phyloP scores from a whole-genome alignment of 2,888 invertebrate species.

The Herminia tarsipennalis region DNA sequence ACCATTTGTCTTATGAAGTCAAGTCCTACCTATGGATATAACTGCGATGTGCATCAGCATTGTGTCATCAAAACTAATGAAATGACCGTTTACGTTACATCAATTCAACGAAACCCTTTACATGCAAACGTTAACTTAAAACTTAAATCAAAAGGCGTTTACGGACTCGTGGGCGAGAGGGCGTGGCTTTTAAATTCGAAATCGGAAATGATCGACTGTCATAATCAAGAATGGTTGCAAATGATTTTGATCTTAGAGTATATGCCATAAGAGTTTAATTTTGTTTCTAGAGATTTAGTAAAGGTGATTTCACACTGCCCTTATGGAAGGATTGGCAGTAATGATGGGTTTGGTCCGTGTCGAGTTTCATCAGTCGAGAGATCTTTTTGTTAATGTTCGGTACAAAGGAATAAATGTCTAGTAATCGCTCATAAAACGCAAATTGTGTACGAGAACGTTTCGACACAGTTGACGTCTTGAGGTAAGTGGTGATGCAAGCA shows the following conservation, averaged over 20 bases:
- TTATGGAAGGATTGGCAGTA: slow-evolving; percentile 63
- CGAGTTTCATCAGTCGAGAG: slow-evolving; percentile 42
- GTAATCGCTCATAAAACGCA: slow-evolving; percentile 21
- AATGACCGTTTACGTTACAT: slow-evolving; percentile 23
- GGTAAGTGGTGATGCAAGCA: background rate
- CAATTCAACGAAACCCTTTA: slow-evolving; percentile 17
- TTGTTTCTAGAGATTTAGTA: slow-evolving; percentile 22
- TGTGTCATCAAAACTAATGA: background rate
- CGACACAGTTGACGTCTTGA: slow-evolving; percentile 3
- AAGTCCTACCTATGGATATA: background rate
- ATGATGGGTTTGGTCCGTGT: slow-evolving; percentile 55
- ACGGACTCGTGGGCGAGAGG: slow-evolving; percentile 48
- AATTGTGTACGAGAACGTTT: slow-evolving; percentile 8
- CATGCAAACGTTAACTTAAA: slow-evolving; percentile 21
- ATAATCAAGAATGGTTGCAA: slow-evolving; percentile 36
- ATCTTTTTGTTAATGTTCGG: slow-evolving; percentile 32
- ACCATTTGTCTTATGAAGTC: background rate
- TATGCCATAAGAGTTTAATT: slow-evolving; percentile 22
- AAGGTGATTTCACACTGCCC: slow-evolving; percentile 36
- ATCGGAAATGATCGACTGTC: slow-evolving; percentile 64
- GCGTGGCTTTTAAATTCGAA: slow-evolving; percentile 54
- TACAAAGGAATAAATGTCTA: slow-evolving; percentile 18
- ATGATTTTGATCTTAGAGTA: slow-evolving; percentile 19
- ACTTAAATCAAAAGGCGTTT: slow-evolving; percentile 42
- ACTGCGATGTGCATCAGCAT: background rate